These are phyloP conservation scores for Microtus richardsoni DNA, from an alignment of 2,113 vertebrate species.

Conservation along the genomic window DNA sequence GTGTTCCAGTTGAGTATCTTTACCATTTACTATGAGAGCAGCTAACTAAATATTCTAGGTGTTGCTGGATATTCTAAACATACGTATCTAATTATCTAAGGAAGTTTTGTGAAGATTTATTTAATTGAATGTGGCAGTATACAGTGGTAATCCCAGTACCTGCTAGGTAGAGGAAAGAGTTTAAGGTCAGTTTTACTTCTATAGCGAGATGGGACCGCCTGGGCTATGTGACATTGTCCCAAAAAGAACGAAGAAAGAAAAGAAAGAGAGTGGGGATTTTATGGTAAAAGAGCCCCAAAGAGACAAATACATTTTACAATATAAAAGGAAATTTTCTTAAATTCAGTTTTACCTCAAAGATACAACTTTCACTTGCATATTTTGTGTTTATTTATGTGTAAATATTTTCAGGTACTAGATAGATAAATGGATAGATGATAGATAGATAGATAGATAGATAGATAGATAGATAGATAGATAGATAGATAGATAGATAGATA, in stretches of 20 bases:
- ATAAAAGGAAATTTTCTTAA: constrained; percentile 38
- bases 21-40: not conserved
- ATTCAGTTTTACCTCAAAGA: constrained; percentile 23
- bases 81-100: not conserved
- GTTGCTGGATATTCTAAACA: not conserved
- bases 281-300: constrained; percentile 10
- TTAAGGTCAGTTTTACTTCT: not conserved
- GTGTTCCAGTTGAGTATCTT: not conserved
- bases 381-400: constrained; percentile 3
- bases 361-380: not conserved
- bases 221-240: not conserved
- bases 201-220: not conserved
- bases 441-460: not conserved
- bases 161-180: not conserved
- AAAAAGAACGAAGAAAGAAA: not conserved
- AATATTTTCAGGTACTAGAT: not conserved
- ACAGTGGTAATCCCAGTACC: not conserved
- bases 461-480: not conserved
- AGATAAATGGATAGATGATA: too few relatives aligned
- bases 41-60: not conserved
- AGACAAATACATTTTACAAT: not conserved
- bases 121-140: not conserved
- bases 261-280: not conserved
- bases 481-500: rapidly evolving
- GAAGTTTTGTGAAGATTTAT: not conserved